Conservation (phyloP, 2,888 invertebrate species). For the Pammene aurita region DNA sequence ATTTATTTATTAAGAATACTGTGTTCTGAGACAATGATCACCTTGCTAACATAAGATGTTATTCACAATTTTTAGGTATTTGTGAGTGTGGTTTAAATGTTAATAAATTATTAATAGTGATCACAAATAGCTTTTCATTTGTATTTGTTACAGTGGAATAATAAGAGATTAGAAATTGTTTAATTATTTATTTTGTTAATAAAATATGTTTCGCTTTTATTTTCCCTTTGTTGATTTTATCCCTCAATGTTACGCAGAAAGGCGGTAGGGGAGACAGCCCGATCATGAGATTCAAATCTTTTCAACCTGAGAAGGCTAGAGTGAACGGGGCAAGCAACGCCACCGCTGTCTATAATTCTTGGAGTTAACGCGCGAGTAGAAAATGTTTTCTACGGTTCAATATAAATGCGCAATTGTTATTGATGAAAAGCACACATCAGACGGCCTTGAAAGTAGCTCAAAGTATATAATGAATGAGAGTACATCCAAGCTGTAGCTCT, state of each 20-base stretch:
- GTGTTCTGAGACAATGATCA: constrained; percentile 33
- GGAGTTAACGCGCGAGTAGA: too few species aligned
- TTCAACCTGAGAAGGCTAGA: too few species aligned
- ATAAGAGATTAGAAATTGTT: constrained; percentile 19
- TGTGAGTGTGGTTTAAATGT: constrained; percentile 64
- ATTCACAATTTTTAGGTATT: constrained; percentile 45
- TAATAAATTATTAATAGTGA: constrained; percentile 77
- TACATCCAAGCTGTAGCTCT: too few species aligned
- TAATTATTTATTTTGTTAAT: constrained; percentile 38
- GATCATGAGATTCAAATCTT: too few species aligned
- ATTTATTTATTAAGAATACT: constrained; percentile 54
- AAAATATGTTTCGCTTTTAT: constrained; percentile 25
- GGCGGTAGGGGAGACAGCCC: background rate
- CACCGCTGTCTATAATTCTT: too few species aligned
- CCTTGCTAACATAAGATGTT: constrained; percentile 54
- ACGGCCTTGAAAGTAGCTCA: too few species aligned
- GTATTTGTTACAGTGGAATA: constrained; percentile 50
- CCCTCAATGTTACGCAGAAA: background rate
- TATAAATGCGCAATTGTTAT: too few species aligned
- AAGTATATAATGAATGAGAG: too few species aligned
- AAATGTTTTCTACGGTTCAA: too few species aligned
- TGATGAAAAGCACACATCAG: too few species aligned
- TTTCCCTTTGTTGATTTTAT: constrained; percentile 8
- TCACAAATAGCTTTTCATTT: constrained; percentile 63
- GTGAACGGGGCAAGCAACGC: too few species aligned